Conservation (phyloP, 1,140 invertebrate genomes). For the Saxidomus purpurata region DNA sequence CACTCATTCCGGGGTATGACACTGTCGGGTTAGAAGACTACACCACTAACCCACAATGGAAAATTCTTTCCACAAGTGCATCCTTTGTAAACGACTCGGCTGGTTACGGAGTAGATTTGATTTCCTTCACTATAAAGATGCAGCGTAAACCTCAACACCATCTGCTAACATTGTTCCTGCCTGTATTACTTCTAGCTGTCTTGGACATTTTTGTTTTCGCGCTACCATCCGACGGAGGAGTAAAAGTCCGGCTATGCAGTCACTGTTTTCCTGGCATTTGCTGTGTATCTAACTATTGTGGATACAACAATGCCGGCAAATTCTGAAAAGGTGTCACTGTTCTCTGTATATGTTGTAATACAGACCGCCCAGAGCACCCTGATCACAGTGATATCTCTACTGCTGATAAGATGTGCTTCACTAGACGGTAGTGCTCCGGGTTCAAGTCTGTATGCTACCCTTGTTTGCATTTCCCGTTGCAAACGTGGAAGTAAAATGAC, state of each 20-base stretch:
- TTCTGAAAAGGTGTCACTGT: conserved; percentile 48
- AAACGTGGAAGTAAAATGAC: neutral
- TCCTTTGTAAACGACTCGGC: neutral
- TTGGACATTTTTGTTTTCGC: conserved; percentile 62
- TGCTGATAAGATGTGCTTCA: conserved; percentile 29
- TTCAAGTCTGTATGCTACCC: neutral
- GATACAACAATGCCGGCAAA: conserved; percentile 51
- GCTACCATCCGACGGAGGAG: conserved; percentile 66
- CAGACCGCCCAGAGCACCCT: conserved; percentile 47
- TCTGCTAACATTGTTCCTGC: conserved; percentile 62
- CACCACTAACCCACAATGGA: neutral
- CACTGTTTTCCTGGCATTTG: conserved; percentile 66
- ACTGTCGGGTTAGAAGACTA: no score
- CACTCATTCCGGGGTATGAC: no score
- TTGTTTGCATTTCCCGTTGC: neutral
- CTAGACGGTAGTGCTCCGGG: neutral
- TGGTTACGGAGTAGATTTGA: neutral
- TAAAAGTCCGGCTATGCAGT: conserved; percentile 65
- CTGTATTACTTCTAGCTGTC: conserved; percentile 54
- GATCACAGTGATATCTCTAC: conserved; percentile 22
- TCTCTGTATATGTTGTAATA: conserved; percentile 50
- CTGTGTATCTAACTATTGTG: conserved; percentile 67
- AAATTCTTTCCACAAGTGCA: neutral
- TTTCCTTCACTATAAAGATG: conserved; percentile 32
- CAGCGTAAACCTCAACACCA: conserved; percentile 41